Percentiles rank a stretch among this genome's conserved stretches.
Conservation (phyloP, 2,113 vertebrate genomes). For the Lamprotornis superbus region DNA sequence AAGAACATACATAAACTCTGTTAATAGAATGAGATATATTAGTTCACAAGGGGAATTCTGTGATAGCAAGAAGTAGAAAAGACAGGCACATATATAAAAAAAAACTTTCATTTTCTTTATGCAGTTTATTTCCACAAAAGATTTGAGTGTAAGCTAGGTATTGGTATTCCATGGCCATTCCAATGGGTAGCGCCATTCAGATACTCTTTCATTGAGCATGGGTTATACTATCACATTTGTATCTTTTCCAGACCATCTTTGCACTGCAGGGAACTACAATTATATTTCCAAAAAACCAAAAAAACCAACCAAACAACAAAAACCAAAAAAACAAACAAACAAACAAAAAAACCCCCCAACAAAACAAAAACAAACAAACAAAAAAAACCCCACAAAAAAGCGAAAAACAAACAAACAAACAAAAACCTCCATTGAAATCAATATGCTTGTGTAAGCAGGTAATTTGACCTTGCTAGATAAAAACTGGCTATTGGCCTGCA, state of each 20-base stretch:
- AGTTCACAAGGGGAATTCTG: neutral
- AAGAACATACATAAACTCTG: neutral
- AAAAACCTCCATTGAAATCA: neutral
- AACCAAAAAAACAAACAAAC: no score
- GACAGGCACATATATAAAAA: neutral
- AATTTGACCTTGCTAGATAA: neutral
- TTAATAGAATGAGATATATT: neutral
- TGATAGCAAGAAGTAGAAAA: neutral
- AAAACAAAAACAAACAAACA: neutral
- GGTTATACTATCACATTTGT: no score
- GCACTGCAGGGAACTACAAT: neutral
- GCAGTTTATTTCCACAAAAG: rapidly evolving
- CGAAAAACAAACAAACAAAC: neutral
- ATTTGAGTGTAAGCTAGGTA: neutral
- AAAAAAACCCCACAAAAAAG: neutral
- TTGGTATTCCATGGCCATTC: neutral
- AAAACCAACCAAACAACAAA: no score
- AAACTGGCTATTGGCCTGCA: neutral
- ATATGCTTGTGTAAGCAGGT: neutral
- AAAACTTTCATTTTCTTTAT: rapidly evolving
- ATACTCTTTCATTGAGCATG: no score
- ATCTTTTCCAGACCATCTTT: no score
- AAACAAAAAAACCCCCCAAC: no score
- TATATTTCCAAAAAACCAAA: neutral
- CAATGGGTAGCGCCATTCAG: no score